Evolutionary conservation across 2,888 invertebrate genomes (phyloP).

Genomic region (Phrixothrix hirtus): DNA sequence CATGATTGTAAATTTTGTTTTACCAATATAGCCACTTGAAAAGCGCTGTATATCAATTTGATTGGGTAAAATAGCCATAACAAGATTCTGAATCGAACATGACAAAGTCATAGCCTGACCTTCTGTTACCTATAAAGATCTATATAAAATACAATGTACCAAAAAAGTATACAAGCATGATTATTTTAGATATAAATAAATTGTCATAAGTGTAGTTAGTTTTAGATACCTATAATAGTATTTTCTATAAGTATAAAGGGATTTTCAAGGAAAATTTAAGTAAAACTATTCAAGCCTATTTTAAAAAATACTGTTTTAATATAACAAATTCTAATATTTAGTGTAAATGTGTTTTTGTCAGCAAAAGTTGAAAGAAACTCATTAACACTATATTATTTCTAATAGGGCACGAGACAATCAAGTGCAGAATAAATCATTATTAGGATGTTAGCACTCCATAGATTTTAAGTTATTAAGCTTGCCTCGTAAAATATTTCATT

Average conservation of each 20-base stretch:
- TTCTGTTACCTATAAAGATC: neutral
- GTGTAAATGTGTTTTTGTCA: slow-evolving; percentile 16
- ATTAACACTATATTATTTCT: slow-evolving; percentile 34
- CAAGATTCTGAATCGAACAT: slow-evolving; percentile 6
- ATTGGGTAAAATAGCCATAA: too few species aligned
- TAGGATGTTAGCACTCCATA: slow-evolving; percentile 36
- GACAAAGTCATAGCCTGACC: neutral
- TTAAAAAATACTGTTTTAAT: slow-evolving; percentile 13
- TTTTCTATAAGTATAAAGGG: slow-evolving; percentile 29
- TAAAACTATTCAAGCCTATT: slow-evolving; percentile 20
- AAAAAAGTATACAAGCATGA: slow-evolving; percentile 52
- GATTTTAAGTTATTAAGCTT: slow-evolving; percentile 23
- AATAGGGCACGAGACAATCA: slow-evolving; percentile 54
- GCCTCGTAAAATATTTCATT: slow-evolving; percentile 13
- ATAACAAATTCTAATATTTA: slow-evolving; percentile 13
- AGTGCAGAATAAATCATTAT: slow-evolving; percentile 51
- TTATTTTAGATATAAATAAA: slow-evolving; percentile 48
- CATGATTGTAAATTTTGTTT: too few species aligned
- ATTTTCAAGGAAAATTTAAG: slow-evolving; percentile 15
- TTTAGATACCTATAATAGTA: slow-evolving; percentile 24
- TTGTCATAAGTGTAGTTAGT: slow-evolving; percentile 24
- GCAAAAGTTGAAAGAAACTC: slow-evolving; percentile 21
- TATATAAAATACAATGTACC: slow-evolving; percentile 41
- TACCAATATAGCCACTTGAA: too few species aligned
- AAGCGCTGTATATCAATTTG: too few species aligned